Conservation (phyloP, 2,113 vertebrate species). For the Hepsetus odoe region DNA sequence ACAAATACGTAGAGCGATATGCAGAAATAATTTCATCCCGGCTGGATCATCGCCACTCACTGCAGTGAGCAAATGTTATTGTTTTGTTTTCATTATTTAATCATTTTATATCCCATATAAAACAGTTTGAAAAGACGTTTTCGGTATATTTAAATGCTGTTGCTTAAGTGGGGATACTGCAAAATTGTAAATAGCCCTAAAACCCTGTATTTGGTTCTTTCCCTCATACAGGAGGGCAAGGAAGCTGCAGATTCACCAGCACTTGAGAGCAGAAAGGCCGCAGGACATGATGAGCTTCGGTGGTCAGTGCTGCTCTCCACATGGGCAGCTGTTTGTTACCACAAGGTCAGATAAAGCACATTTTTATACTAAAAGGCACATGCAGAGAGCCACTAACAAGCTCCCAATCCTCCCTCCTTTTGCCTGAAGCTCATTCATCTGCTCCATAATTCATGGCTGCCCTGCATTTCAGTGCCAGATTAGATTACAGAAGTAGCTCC, state of each 20-base stretch:
- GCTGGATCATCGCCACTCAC: no score
- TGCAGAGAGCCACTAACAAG: conserved; percentile 24
- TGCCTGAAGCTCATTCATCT: conserved; percentile 22
- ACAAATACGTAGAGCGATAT: no score
- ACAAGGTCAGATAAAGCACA: conserved; percentile 12
- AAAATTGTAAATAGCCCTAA: background rate
- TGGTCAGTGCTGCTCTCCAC: background rate
- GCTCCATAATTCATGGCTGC: conserved; percentile 36
- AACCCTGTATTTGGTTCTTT: no score
- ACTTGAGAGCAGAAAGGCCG: background rate
- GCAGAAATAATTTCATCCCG: no score
- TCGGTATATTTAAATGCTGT: background rate
- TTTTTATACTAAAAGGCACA: background rate
- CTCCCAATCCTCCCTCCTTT: conserved; percentile 11
- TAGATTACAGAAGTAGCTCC: conserved; percentile 27
- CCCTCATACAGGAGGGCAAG: background rate
- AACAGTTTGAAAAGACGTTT: background rate
- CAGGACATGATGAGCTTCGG: background rate
- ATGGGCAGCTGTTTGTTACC: conserved; percentile 27
- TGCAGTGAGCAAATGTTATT: no score
- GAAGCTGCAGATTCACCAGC: background rate
- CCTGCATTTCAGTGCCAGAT: conserved; percentile 26
- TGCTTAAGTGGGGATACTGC: background rate
- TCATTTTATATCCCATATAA: no score
- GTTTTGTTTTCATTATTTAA: no score